Percentiles rank a stretch among this genome's conserved stretches.
Conservation (phyloP, 2,888 invertebrate species). For the Steinernema scapterisci region DNA sequence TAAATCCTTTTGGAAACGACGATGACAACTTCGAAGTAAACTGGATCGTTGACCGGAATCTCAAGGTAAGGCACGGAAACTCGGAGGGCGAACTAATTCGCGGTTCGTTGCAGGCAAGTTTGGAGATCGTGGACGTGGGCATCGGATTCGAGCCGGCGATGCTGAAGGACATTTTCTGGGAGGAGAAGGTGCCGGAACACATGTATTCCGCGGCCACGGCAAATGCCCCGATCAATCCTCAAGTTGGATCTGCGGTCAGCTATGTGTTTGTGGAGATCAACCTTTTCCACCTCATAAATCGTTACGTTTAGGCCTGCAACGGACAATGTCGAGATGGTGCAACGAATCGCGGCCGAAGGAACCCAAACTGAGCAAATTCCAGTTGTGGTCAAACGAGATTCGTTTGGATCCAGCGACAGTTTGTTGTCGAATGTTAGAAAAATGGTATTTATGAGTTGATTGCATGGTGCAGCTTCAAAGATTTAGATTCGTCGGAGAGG, state of each 20-base stretch:
- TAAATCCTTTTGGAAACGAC: conserved; percentile 15
- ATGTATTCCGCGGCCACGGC: conserved; percentile 55
- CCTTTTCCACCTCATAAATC: neutral
- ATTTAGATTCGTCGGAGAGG: neutral
- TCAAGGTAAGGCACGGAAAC: neutral
- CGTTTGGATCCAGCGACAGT: neutral
- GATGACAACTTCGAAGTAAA: conserved; percentile 30
- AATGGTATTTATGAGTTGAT: neutral
- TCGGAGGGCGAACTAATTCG: too few species aligned
- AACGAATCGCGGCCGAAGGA: neutral
- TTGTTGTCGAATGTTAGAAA: neutral
- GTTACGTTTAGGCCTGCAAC: neutral
- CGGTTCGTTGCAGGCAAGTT: conserved; percentile 40
- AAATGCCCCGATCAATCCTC: conserved; percentile 46
- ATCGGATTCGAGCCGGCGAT: conserved; percentile 48
- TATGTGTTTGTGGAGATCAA: neutral
- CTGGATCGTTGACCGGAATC: conserved; percentile 20
- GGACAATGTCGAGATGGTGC: conserved; percentile 10
- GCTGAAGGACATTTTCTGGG: conserved; percentile 51
- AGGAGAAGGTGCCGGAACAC: conserved; percentile 5
- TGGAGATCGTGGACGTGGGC: conserved; percentile 51
- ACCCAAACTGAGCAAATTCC: neutral
- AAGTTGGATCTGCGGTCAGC: conserved; percentile 45
- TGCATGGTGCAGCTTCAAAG: neutral
- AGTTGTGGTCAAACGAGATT: neutral